Base-by-base conservation (phyloP, 2,113 vertebrate genomes). In the Alectura lathami region DNA sequence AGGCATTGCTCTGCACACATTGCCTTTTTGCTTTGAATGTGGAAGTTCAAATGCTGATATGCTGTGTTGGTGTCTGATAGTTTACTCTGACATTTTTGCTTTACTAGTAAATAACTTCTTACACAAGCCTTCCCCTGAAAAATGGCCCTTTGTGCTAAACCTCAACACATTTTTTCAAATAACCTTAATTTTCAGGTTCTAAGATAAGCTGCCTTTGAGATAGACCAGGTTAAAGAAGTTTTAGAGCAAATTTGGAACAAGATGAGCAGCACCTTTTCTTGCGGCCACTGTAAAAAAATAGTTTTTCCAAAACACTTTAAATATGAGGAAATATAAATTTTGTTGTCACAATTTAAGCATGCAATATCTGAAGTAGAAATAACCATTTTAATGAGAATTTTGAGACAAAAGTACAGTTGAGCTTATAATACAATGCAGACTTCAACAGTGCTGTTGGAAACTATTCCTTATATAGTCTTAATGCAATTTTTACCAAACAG, bases 291-390 rank as follows among this genome's bases (percentile, higher is more conserved):
- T 47, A 34, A 47, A 92, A 94, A 93, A 88, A 60, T 30, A 86
- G 34, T 40, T 89, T 86, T 94, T 84, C 24, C 38, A 86, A 91
- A 96, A 81, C 43, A 68, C 60, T 21, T 88, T 75, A 81, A 67
- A 82, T 29, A n/a, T 0, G 4, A n/a, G 48, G 32, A 82, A 84
- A 92, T 86, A 72, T 63, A 32, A 60, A 50, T 88, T 81, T 70
- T 93, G 16, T 47, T 91, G 64, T 43, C 69, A 64, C 11, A 11
- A 60, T 91, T 93, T 45, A 81, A 83, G 34, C 11, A 74, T 66
- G 63, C 36, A 86, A 23, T 89, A 57, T 83, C 50, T 93, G 88
- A 83, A 68, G 18, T 50, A 84, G 47, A 84, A 94, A 80, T 81
- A 86, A 77, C 11, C 8, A 72, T 62, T 86, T 73, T 17, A 91